A percentile compares a stretch with the other conserved stretches of the same genome.
Conservation (phyloP, 1,140 invertebrate species). For the Mactra quadrangularis region DNA sequence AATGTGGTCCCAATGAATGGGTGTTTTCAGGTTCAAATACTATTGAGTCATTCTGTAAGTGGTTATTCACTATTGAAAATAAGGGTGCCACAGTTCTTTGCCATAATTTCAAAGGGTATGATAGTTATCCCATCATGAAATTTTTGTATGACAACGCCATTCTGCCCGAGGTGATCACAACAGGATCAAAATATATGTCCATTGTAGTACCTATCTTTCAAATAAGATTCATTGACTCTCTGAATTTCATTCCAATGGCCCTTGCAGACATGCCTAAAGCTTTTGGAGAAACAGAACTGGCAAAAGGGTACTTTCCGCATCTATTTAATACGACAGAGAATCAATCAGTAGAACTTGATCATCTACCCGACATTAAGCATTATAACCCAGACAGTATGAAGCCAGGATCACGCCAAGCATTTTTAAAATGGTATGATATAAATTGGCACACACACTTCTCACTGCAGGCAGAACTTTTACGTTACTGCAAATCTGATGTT, state of each 20-base stretch:
- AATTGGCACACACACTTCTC: background rate
- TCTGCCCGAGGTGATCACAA: slow-evolving; percentile 43
- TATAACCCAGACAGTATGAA: slow-evolving; percentile 35
- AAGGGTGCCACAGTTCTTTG: slow-evolving; percentile 17
- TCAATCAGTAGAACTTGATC: slow-evolving; percentile 1
- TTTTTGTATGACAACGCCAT: slow-evolving; percentile 17
- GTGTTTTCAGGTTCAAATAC: slow-evolving; percentile 17
- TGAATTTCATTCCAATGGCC: slow-evolving; percentile 56
- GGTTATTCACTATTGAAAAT: slow-evolving; percentile 13
- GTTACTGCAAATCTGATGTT: slow-evolving; percentile 50
- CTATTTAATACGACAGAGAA: slow-evolving; percentile 32
- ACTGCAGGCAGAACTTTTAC: slow-evolving; percentile 15
- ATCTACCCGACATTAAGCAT: slow-evolving; percentile 2
- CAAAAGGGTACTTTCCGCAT: slow-evolving; percentile 57
- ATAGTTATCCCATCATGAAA: slow-evolving; percentile 42
- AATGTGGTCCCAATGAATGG: slow-evolving; percentile 9
- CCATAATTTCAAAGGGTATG: slow-evolving; percentile 39
- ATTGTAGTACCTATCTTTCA: slow-evolving; percentile 11
- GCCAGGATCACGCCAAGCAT: background rate
- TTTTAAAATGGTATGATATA: slow-evolving; percentile 38
- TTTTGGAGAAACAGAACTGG: slow-evolving; percentile 44
- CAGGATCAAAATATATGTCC: slow-evolving; percentile 48
- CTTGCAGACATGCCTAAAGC: slow-evolving; percentile 45
- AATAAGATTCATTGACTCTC: slow-evolving; percentile 28
- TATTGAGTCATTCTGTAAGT: slow-evolving; percentile 3